Evolutionary conservation across 1,140 invertebrate species (phyloP).

Genomic region (Leptinotarsa texana): DNA sequence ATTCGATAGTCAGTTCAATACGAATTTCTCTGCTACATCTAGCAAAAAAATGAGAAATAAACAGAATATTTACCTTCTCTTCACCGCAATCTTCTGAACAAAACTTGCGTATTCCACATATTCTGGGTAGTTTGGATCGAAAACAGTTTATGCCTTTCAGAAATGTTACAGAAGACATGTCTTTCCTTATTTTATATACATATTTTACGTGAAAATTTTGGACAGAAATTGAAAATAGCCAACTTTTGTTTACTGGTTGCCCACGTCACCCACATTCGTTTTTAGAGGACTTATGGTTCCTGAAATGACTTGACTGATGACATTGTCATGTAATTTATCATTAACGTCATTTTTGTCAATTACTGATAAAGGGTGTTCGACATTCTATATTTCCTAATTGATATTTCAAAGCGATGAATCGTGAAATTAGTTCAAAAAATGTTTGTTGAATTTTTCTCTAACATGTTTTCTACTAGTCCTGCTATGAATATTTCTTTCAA

Average conservation of each 20-base stretch:
- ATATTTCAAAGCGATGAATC: no score
- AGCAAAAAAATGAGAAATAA: neutral
- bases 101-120: constrained; percentile 25
- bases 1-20: constrained; percentile 31
- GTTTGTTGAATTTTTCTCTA: no score
- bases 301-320: no score
- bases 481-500: no score
- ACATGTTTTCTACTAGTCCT: no score
- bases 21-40: constrained; percentile 21
- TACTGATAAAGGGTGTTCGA: no score
- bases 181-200: constrained; percentile 34
- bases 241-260: constrained; percentile 42
- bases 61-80: constrained; percentile 37
- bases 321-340: no score
- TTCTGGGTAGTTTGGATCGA: constrained; percentile 29
- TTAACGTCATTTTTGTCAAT: no score
- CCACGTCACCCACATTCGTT: constrained; percentile 29
- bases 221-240: constrained; percentile 36
- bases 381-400: no score
- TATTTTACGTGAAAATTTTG: constrained; percentile 45
- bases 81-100: constrained; percentile 41
- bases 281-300: neutral
- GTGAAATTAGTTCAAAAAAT: no score
- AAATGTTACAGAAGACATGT: constrained; percentile 37
- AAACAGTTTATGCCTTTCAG: constrained; percentile 34